Evolutionary conservation across 2,888 invertebrate genomes (phyloP).

Genomic region (Drepanosiphum platanoidis): DNA sequence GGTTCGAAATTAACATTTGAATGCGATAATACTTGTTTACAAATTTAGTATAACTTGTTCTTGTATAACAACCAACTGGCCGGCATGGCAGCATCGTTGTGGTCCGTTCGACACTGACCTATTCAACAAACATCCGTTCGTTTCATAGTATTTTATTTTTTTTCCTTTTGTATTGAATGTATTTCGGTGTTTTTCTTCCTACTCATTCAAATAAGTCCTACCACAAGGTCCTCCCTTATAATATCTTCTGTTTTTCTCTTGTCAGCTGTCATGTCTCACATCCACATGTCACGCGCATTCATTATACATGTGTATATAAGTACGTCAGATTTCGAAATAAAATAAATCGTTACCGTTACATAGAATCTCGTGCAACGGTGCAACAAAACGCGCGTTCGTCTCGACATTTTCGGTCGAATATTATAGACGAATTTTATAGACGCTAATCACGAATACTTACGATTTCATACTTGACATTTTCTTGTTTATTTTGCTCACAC

Average conservation of each 20-base stretch:
- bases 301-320: too few species aligned
- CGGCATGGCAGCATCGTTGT: not conserved
- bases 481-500: not conserved
- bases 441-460: not conserved
- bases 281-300: not conserved
- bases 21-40: not conserved
- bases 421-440: not conserved
- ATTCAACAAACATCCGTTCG: not conserved
- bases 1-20: not conserved
- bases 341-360: not conserved
- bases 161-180: not conserved
- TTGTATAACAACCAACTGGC: not conserved
- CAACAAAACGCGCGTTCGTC: not conserved
- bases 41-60: not conserved
- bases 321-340: not conserved
- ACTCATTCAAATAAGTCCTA: not conserved
- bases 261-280: not conserved
- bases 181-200: slow-evolving; percentile 5
- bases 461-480: not conserved
- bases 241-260: slow-evolving; percentile 17
- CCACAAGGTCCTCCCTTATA: not conserved
- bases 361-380: not conserved
- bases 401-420: not conserved
- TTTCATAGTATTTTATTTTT: not conserved
- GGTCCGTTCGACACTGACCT: not conserved